phyloP scores from a whole-genome alignment of 2,888 invertebrate species.

The Xestobium rufovillosum region DNA sequence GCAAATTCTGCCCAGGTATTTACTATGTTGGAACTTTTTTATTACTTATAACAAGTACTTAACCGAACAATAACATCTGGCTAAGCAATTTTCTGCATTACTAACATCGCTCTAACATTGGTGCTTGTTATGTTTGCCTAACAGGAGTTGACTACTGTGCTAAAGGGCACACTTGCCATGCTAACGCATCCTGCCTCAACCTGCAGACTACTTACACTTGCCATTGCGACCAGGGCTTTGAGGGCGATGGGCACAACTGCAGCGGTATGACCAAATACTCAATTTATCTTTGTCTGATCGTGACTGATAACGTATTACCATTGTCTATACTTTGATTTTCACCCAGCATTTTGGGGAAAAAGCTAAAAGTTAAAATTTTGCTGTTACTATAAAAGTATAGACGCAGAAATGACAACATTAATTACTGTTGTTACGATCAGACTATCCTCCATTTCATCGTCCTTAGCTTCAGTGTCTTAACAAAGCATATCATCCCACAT shows the following conservation, averaged over 20 bases:
- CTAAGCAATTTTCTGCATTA: conserved; percentile 18
- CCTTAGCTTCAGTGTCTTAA: no score
- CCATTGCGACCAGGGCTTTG: conserved; percentile 84
- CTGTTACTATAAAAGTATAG: no score
- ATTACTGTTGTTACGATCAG: no score
- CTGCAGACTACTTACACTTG: conserved; percentile 85
- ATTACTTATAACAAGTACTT: conserved; percentile 3
- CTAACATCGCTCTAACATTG: conserved; percentile 26
- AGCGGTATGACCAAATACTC: conserved; percentile 57
- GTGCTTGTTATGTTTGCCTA: conserved; percentile 26
- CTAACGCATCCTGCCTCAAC: conserved; percentile 86
- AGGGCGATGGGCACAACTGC: conserved; percentile 75
- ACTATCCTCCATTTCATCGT: no score
- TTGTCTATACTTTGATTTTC: no score
- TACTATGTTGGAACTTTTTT: not conserved
- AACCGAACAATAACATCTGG: conserved; percentile 6
- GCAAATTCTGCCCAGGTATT: conserved; percentile 81
- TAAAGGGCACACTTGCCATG: conserved; percentile 81
- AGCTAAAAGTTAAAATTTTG: no score
- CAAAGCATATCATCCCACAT: no score
- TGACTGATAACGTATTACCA: no score
- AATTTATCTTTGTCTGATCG: no score
- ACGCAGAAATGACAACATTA: no score
- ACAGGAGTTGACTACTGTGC: conserved; percentile 84
- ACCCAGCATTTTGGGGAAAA: no score